Conservation (phyloP, 2,888 invertebrate species). For the Lepidochrysops patricia region DNA sequence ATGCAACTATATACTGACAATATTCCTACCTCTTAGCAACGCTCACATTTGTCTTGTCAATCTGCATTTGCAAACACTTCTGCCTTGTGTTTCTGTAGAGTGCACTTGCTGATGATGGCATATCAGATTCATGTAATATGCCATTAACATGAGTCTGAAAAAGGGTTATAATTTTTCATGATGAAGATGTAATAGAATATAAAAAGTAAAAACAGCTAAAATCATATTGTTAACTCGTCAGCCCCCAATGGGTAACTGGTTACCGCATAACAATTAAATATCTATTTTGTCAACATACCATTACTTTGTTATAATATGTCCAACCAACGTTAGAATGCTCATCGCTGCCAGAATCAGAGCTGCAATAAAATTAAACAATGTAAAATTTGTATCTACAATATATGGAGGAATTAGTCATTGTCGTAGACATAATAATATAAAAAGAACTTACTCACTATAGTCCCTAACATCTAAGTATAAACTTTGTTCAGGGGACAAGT, state of each 20-base stretch:
- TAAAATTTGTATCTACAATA: neutral
- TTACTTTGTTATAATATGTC: slow-evolving; percentile 82
- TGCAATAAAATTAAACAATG: too few relatives aligned
- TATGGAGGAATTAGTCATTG: too few relatives aligned
- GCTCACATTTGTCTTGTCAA: slow-evolving; percentile 64
- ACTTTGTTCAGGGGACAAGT: slow-evolving; percentile 62
- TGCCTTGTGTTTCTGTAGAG: slow-evolving; percentile 52
- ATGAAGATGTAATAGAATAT: too few relatives aligned
- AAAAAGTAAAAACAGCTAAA: too few relatives aligned
- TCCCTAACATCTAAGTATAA: slow-evolving; percentile 63
- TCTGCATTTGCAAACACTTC: slow-evolving; percentile 61
- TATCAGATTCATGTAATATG: slow-evolving; percentile 63
- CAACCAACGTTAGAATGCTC: slow-evolving; percentile 77
- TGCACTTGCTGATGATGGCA: slow-evolving; percentile 65
- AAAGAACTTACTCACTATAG: slow-evolving; percentile 59
- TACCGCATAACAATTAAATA: too few relatives aligned
- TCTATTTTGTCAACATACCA: too few relatives aligned
- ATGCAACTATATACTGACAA: neutral
- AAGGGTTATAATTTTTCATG: too few relatives aligned
- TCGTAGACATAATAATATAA: slow-evolving; percentile 1
- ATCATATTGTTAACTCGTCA: too few relatives aligned
- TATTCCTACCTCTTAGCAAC: slow-evolving; percentile 54
- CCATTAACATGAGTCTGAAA: slow-evolving; percentile 67
- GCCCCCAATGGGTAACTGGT: too few relatives aligned
- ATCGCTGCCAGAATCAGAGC: slow-evolving; percentile 68